These are phyloP conservation scores for Nycticorax nycticorax DNA, from an alignment of 2,113 vertebrate species.

Conservation along the genomic window DNA sequence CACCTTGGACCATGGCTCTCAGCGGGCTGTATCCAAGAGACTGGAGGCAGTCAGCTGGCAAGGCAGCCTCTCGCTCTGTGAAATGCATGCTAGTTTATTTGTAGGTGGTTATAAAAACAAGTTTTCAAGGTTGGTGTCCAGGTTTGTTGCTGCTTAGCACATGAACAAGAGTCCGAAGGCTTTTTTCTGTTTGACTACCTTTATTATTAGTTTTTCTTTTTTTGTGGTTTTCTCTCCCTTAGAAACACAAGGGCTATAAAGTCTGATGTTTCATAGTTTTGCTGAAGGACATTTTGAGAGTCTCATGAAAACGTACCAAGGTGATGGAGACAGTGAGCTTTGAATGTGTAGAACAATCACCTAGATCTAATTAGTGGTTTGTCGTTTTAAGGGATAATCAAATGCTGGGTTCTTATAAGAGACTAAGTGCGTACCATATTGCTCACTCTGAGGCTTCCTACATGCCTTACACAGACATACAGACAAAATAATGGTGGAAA, in stretches of 20 bases:
- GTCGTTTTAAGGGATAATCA: constrained; percentile 57
- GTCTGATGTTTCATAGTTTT: not conserved
- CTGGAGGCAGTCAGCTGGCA: not conserved
- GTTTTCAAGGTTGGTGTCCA: not conserved
- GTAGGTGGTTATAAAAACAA: not conserved
- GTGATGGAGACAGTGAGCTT: not conserved
- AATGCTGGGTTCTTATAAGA: constrained; percentile 81
- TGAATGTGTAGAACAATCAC: not conserved
- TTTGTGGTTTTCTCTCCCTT: not conserved
- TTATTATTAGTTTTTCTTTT: not conserved
- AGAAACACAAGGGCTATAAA: not conserved
- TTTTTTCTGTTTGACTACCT: not conserved
- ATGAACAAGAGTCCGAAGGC: not conserved
- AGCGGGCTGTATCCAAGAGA: not conserved
- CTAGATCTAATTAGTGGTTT: constrained; percentile 2
- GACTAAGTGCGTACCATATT: constrained; percentile 66
- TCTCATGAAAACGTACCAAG: not conserved
- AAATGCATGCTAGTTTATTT: not conserved
- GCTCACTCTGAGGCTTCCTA: constrained; percentile 37
- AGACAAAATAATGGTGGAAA: constrained; percentile 66
- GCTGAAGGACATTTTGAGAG: not conserved
- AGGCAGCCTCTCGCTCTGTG: not conserved
- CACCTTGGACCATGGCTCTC: not conserved
- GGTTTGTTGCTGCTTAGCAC: not conserved
- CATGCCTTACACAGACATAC: constrained; percentile 64